These are phyloP conservation scores for Drosophila malerkotliana DNA, from an alignment of 1,140 invertebrate species.

Conservation along the genomic window DNA sequence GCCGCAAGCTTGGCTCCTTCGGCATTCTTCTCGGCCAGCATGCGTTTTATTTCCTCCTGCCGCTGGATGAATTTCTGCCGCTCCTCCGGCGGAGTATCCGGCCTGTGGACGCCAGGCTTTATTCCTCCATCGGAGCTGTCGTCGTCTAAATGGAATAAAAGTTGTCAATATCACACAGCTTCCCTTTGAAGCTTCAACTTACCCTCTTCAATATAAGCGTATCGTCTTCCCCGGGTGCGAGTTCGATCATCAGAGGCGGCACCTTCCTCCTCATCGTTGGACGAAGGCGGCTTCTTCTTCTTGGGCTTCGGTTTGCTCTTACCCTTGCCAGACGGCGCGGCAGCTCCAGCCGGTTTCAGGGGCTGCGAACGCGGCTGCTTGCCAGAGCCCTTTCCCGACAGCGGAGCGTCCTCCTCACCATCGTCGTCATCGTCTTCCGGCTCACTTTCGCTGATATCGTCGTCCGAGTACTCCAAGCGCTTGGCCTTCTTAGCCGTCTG, in stretches of 20 bases:
- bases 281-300: constrained; percentile 58
- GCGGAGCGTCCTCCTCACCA: constrained; percentile 52
- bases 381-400: constrained; percentile 74
- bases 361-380: constrained; percentile 78
- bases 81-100: constrained; percentile 82
- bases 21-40: constrained; percentile 82
- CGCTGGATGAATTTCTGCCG: constrained; percentile 82
- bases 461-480: constrained; percentile 74
- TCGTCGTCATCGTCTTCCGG: constrained; percentile 74
- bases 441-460: constrained; percentile 79
- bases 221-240: constrained; percentile 88
- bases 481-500: constrained; percentile 59
- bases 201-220: constrained; percentile 88
- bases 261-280: constrained; percentile 64
- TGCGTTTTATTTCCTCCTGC: constrained; percentile 83
- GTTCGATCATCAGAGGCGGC: constrained; percentile 86
- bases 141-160: constrained; percentile 45
- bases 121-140: constrained; percentile 85
- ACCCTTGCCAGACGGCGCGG: constrained; percentile 58
- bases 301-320: constrained; percentile 59
- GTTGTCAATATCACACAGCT: too few relatives aligned
- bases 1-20: constrained; percentile 80
- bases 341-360: constrained; percentile 44
- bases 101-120: constrained; percentile 84
- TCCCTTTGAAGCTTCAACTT: background rate